Evolutionary conservation across 2,797 vertebrate genomes (phyloP), one percentile per base, ranked within the genome.

Genomic region (Micropoecilia bifurca): DNA sequence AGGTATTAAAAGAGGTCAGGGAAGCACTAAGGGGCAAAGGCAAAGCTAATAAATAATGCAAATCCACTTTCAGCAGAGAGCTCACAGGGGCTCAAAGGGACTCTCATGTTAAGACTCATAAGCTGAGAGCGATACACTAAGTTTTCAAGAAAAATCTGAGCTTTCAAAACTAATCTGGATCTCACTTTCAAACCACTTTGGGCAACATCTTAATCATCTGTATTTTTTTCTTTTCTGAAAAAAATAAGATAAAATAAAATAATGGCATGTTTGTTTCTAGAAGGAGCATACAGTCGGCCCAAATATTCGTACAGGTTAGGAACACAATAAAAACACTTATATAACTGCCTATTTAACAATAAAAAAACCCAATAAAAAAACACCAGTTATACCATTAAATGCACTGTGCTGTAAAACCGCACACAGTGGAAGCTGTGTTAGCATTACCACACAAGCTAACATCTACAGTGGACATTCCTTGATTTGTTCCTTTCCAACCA

Each of bases 21-120:
- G 82, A 89, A 88, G 86, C 82, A 89, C 57, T 79, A 83, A 89
- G 88, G 90, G 86, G 85, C 81, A 83, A n/a, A 45, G 74, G 75
- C 81, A 87, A 90, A 88, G 85, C 91, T 90, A 91, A 91, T 92
- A 93, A 92, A 92, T 91, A 89, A 93, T 94, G 92, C 83, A 93
- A 91, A 94, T 92, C 89, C 87, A 89, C 85, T 91, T 79, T 83
- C 83, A 87, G 83, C 28, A 80, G 77, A 85, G 88, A 88, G 89
- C 91, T 93, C 89, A 91, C 55, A 75, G 55, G 73, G 90, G 90
- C 76, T 43, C n/a, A 25, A 13, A 30, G 3, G 66, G 80, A 93
- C 90, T 87, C 78, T 43, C 68, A 79, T 81, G 83, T 91, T 86
- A 80, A 47, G 75, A 86, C 77, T 85, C 43, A 57, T 71, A 74